Percentiles rank a stretch among this genome's conserved stretches.
phyloP scores from a whole-genome alignment of 2,888 invertebrate genomes.

The Lamproptera curius region DNA sequence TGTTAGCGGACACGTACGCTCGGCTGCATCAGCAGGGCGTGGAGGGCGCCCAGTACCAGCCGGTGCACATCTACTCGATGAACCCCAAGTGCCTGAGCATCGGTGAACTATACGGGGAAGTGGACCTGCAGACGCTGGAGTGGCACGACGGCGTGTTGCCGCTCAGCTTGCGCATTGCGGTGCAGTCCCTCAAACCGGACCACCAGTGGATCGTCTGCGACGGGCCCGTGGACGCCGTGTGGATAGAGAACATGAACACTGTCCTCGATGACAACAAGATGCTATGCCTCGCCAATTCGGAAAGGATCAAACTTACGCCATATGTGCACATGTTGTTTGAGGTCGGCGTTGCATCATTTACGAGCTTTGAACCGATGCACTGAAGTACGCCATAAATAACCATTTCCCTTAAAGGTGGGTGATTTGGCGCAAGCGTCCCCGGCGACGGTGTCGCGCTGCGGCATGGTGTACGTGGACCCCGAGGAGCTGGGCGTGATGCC shows the following conservation, averaged over 20 bases:
- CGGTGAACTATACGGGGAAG: slow-evolving; percentile 93
- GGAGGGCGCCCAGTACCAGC: slow-evolving; percentile 80
- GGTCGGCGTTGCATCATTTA: too few relatives aligned
- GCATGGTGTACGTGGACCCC: slow-evolving; percentile 95
- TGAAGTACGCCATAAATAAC: too few relatives aligned
- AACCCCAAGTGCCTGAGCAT: slow-evolving; percentile 94
- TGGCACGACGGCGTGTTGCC: slow-evolving; percentile 94
- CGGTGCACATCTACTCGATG: slow-evolving; percentile 87
- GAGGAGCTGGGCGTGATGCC: slow-evolving; percentile 90
- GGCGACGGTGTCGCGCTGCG: slow-evolving; percentile 89
- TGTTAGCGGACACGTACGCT: slow-evolving; percentile 83
- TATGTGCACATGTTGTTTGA: slow-evolving; percentile 95
- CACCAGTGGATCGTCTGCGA: slow-evolving; percentile 96
- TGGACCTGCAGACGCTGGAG: slow-evolving; percentile 89
- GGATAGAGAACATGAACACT: slow-evolving; percentile 97
- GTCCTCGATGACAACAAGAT: slow-evolving; percentile 96
- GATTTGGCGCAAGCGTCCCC: slow-evolving; percentile 94
- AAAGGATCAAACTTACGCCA: slow-evolving; percentile 91
- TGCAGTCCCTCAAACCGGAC: slow-evolving; percentile 76
- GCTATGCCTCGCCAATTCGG: slow-evolving; percentile 94
- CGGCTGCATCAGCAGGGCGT: slow-evolving; percentile 80
- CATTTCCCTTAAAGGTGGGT: slow-evolving; percentile 77
- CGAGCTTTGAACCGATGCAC: too few relatives aligned
- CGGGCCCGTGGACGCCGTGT: slow-evolving; percentile 94
- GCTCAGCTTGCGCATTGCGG: slow-evolving; percentile 62